These are phyloP conservation scores for Taenioides sp. DNA, from an alignment of 2,797 vertebrate genomes.

Conservation along the genomic window DNA sequence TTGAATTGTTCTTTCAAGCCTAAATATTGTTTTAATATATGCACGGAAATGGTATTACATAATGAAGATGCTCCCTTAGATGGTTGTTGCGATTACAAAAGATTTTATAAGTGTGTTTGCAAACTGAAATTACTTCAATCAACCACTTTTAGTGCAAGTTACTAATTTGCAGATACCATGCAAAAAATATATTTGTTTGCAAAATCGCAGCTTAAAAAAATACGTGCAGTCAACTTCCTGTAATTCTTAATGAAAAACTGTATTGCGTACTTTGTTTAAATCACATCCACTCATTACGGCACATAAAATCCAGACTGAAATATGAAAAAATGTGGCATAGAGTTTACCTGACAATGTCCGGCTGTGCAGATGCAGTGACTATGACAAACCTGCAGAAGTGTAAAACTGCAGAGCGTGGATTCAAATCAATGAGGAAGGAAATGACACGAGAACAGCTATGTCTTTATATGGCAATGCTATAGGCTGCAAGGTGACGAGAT, in stretches of 20 bases:
- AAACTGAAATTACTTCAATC: background rate
- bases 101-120: background rate
- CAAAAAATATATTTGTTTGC: background rate
- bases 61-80: too few relatives aligned
- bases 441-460: constrained; percentile 69
- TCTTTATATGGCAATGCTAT: constrained; percentile 72
- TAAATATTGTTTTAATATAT: too few relatives aligned
- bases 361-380: background rate
- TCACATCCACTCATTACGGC: background rate
- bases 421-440: constrained; percentile 72
- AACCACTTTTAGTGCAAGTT: background rate
- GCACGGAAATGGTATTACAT: too few relatives aligned
- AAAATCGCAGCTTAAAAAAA: background rate
- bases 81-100: background rate
- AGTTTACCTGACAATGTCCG: background rate
- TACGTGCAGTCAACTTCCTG: background rate
- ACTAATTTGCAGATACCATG: background rate
- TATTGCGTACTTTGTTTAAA: background rate
- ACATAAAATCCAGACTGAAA: background rate
- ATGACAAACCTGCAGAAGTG: background rate
- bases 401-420: constrained; percentile 25
- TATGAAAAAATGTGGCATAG: background rate
- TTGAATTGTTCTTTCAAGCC: too few relatives aligned
- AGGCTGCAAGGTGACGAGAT: constrained; percentile 13
- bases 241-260: background rate